phyloP scores from a whole-genome alignment of 2,888 invertebrate genomes.

The Halocaridina rubra region DNA sequence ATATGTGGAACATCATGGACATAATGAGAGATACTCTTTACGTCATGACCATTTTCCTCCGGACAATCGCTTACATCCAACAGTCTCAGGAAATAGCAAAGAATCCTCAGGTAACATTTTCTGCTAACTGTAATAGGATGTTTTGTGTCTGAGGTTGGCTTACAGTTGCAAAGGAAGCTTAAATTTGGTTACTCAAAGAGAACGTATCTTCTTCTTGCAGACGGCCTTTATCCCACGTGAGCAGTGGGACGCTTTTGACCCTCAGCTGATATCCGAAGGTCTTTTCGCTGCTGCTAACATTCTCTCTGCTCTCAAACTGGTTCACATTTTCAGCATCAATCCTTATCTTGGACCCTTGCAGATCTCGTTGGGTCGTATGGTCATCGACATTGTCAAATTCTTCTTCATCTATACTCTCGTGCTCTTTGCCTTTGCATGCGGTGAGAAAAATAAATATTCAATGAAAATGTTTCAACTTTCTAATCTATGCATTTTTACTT shows the following conservation, averaged over 20 bases:
- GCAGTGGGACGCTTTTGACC: constrained; percentile 73
- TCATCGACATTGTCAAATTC: constrained; percentile 87
- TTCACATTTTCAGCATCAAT: constrained; percentile 92
- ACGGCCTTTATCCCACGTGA: constrained; percentile 69
- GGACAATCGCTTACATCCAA: constrained; percentile 80
- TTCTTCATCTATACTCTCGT: constrained; percentile 89
- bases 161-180: too few relatives aligned
- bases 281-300: constrained; percentile 74
- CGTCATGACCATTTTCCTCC: constrained; percentile 77
- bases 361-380: constrained; percentile 66
- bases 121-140: too few relatives aligned
- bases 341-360: constrained; percentile 92
- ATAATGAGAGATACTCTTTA: constrained; percentile 91
- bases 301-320: constrained; percentile 77
- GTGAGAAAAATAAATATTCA: too few relatives aligned
- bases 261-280: constrained; percentile 71
- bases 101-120: not conserved
- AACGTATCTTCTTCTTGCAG: too few relatives aligned
- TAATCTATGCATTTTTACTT: too few relatives aligned
- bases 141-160: too few relatives aligned
- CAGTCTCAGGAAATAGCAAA: constrained; percentile 77
- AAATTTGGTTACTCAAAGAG: too few relatives aligned
- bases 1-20: constrained; percentile 80
- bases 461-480: too few relatives aligned
- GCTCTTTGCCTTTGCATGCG: constrained; percentile 92